A percentile compares a stretch with the other conserved stretches of the same genome.
Evolutionary conservation across 2,888 invertebrate species (phyloP).

Genomic region (Melangyna quadrimaculata): DNA sequence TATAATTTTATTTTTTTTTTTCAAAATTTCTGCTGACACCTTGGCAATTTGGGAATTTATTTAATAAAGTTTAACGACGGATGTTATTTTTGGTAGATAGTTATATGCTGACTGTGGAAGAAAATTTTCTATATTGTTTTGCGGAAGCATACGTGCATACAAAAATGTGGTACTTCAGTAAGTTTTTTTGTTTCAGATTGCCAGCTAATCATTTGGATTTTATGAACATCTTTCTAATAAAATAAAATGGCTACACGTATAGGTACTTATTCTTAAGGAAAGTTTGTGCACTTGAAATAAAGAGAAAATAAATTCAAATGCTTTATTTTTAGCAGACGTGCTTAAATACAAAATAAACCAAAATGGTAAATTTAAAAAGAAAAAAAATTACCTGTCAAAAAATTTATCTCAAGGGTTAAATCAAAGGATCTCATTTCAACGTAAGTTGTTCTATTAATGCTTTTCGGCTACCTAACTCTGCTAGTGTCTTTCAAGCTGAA

Average conservation of each 20-base stretch:
- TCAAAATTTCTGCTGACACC: conserved; percentile 50
- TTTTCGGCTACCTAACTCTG: too few relatives aligned
- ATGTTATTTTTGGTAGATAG: not conserved
- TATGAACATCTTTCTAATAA: not conserved
- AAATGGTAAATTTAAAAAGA: too few relatives aligned
- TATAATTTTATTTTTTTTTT: conserved; percentile 28
- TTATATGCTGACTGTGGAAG: conserved; percentile 22
- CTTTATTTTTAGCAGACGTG: not conserved
- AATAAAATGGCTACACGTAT: not conserved
- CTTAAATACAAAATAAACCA: too few relatives aligned
- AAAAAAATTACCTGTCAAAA: too few relatives aligned
- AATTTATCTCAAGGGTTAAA: too few relatives aligned
- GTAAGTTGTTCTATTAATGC: too few relatives aligned
- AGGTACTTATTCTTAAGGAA: not conserved
- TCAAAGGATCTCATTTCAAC: too few relatives aligned
- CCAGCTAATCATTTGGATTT: not conserved
- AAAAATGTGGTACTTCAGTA: not conserved
- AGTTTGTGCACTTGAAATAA: not conserved
- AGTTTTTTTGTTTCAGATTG: conserved; percentile 20
- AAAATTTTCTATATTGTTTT: conserved; percentile 22
- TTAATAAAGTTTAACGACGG: conserved; percentile 56
- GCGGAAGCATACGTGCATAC: not conserved
- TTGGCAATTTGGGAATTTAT: conserved; percentile 49
- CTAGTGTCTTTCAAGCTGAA: too few relatives aligned
- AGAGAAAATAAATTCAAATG: not conserved